These are phyloP conservation scores for Rhogogaster chlorosoma DNA, from an alignment of 2,888 invertebrate species.

Conservation along the genomic window DNA sequence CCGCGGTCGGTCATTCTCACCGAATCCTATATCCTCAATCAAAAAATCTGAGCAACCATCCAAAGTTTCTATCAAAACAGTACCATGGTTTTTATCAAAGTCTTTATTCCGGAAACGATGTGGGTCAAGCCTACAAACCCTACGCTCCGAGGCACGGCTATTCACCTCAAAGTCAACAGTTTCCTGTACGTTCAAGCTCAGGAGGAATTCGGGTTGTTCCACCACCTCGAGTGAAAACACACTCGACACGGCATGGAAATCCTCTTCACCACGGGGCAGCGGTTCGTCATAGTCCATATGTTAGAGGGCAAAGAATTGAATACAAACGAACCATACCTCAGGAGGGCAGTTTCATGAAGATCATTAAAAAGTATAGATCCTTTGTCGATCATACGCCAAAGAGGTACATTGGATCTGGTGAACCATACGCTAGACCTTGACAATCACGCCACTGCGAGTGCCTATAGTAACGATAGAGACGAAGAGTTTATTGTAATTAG, in stretches of 20 bases:
- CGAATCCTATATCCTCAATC: not conserved
- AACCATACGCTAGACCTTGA: not conserved
- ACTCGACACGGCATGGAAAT: not conserved
- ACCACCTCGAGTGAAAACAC: not conserved
- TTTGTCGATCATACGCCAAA: slow-evolving; percentile 34
- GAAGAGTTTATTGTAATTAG: no score
- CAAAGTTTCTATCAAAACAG: not conserved
- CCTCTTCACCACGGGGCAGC: not conserved
- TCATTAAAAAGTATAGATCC: slow-evolving; percentile 22
- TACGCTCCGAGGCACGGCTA: slow-evolving; percentile 11
- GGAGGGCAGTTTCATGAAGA: slow-evolving; percentile 19
- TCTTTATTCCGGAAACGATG: not conserved
- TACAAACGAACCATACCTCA: slow-evolving; percentile 24
- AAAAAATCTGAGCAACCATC: not conserved
- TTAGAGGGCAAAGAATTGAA: not conserved
- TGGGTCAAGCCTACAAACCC: not conserved
- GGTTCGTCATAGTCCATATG: not conserved
- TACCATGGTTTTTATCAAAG: slow-evolving; percentile 1
- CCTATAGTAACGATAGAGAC: no score
- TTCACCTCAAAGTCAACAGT: not conserved
- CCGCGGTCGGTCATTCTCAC: not conserved
- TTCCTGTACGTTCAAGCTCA: not conserved
- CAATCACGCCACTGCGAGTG: no score
- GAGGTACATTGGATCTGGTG: slow-evolving; percentile 20
- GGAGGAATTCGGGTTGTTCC: slow-evolving; percentile 19